Conservation (phyloP, 2,113 vertebrate genomes). For the Oxygymnocypris stewartii region DNA sequence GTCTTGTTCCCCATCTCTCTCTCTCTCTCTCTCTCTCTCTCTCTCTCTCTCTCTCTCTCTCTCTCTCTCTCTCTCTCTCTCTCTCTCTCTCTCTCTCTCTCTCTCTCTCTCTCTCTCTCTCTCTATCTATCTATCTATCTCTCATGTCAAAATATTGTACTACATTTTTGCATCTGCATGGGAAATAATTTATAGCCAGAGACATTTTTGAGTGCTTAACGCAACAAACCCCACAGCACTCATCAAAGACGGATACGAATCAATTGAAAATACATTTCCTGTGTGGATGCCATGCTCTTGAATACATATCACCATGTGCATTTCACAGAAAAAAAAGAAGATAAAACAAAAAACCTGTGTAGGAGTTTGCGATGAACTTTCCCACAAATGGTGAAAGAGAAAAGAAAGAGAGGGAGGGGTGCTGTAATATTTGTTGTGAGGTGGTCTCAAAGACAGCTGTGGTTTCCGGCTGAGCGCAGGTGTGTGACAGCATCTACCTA, state of each 20-base stretch:
- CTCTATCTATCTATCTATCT: not conserved
- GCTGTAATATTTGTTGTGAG: conserved; percentile 36
- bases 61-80: not conserved
- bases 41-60: not conserved
- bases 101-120: too few species aligned
- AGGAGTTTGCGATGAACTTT: conserved; percentile 38
- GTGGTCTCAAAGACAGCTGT: conserved; percentile 37
- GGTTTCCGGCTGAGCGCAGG: conserved; percentile 34
- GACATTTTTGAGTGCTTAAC: not conserved
- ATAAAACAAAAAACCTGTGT: not conserved
- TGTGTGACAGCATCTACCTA: conserved; percentile 38
- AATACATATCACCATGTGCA: not conserved
- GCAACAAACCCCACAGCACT: conserved; percentile 23
- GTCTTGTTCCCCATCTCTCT: not conserved
- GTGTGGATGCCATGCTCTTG: not conserved
- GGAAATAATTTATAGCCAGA: conserved; percentile 28
- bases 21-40: not conserved
- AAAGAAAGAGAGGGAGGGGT: not conserved
- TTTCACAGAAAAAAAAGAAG: conserved; percentile 13
- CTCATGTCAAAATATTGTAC: not conserved
- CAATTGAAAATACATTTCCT: conserved; percentile 36
- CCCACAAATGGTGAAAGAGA: conserved; percentile 3
- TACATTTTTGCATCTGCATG: not conserved
- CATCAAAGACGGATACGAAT: conserved; percentile 43
- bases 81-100: not conserved